Base-by-base conservation (phyloP, 2,113 vertebrate genomes). In the Pterophyllum scalare region DNA sequence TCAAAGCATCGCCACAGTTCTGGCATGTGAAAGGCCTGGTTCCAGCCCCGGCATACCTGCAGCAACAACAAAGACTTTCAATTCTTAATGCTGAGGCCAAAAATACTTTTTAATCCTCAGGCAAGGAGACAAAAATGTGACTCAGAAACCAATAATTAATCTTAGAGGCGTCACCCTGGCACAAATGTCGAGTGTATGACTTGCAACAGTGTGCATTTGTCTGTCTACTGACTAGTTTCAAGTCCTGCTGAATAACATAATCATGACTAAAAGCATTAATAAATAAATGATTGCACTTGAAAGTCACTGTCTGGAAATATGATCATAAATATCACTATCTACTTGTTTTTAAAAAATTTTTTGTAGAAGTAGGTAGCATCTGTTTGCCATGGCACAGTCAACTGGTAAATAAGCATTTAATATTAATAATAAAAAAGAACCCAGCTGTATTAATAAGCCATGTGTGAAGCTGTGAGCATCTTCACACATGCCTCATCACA, bases 1-100 rank as follows among this genome's bases (percentile, higher is more conserved):
- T 99, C 98, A 90, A 99, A 99, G 93, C 97, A 98, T 3, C 98
- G 96, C 98, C 98, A 99, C 70, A 99, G 96, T 89, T 99, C 98
- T 15, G 98, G 98, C 97, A 98, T 98, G 59, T 99, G 97, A 93
- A 98, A 99, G 28, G 96, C 97, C 14, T 98, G 96, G 85, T 99
- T 98, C 98, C 98, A 99, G 86, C 92, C 94, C 9, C 96, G 95
- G 83, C 97, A 99, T 43, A 99, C 98, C 92, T 94, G 62, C 28
- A 10, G 31, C 1, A 3, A 81, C 6, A 75, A 24, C 52, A 56
- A 12, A 72, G 54, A 72, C 46, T 52, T 31, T 54, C 6, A 54
- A 33, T 54, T 72, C 52, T 54, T 72, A 46, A 72, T n/a, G 46
- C 26, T n/a, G 67, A 72, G 12, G 26, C 28, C 67, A 72, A 35